Conservation (phyloP, 2,113 vertebrate species). For the Forbesichthys agassizii region DNA sequence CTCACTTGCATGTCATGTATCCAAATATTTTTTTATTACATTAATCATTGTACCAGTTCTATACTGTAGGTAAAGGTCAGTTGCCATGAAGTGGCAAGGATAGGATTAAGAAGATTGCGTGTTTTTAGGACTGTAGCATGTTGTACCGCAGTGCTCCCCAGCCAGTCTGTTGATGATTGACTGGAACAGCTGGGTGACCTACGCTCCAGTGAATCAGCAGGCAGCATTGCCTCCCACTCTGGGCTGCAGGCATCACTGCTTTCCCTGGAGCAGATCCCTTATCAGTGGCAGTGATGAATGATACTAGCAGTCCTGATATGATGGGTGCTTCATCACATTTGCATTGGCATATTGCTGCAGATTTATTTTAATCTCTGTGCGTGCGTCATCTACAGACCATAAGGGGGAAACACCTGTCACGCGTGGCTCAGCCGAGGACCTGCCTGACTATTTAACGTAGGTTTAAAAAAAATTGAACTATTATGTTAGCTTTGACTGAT, state of each 20-base stretch:
- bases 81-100: not conserved
- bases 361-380: conserved; percentile 29
- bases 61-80: not conserved
- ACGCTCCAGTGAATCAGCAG: conserved; percentile 57
- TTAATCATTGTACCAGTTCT: no score
- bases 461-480: conserved; percentile 42
- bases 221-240: conserved; percentile 49
- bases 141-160: not conserved
- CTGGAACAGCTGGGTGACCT: conserved; percentile 75
- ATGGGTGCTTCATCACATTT: conserved; percentile 56
- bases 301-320: conserved; percentile 42
- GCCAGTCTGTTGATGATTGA: conserved; percentile 73
- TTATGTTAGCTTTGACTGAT: not conserved
- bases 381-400: conserved; percentile 55
- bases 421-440: conserved; percentile 62
- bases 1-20: not conserved
- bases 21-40: not conserved
- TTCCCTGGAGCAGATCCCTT: conserved; percentile 46
- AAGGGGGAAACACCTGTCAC: conserved; percentile 60
- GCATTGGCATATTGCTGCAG: conserved; percentile 49
- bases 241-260: conserved; percentile 44
- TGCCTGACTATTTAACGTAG: conserved; percentile 84
- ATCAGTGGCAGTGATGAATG: conserved; percentile 60
- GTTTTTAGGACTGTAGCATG: conserved; percentile 12
- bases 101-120: conserved; percentile 10